A percentile compares a stretch with the other conserved stretches of the same genome.
Evolutionary conservation across 1,140 invertebrate genomes (phyloP).

Genomic region (Drosophila obscura): DNA sequence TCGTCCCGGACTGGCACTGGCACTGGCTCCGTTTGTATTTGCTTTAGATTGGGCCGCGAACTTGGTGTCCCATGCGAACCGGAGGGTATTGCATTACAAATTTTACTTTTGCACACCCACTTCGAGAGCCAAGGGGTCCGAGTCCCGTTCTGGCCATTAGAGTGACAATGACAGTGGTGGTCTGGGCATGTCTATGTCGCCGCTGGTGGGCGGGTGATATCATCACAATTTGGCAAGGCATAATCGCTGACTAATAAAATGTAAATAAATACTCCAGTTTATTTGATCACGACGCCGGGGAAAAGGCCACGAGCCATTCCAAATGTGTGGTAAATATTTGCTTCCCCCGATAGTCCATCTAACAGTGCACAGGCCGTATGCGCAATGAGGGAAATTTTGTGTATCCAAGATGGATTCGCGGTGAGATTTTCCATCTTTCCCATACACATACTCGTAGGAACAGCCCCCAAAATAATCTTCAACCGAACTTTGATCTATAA

Average conservation of each 20-base stretch:
- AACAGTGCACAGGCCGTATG: slow-evolving; percentile 20
- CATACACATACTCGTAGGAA: not conserved
- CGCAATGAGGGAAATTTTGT: slow-evolving; percentile 2
- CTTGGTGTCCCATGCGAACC: slow-evolving; percentile 64
- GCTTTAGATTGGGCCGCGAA: slow-evolving; percentile 42
- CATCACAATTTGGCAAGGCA: slow-evolving; percentile 75
- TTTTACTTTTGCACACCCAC: slow-evolving; percentile 69
- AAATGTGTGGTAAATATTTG: not conserved
- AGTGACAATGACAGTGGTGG: slow-evolving; percentile 48
- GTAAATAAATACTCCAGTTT: slow-evolving; percentile 68
- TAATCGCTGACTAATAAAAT: slow-evolving; percentile 75
- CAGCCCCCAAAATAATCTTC: slow-evolving; percentile 25
- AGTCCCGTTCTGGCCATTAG: not conserved
- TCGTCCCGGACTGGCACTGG: not conserved
- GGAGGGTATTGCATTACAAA: slow-evolving; percentile 78
- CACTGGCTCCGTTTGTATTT: slow-evolving; percentile 49
- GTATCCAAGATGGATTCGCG: slow-evolving; percentile 8
- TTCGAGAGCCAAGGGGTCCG: too few species aligned
- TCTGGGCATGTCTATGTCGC: slow-evolving; percentile 31
- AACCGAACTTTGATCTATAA: slow-evolving; percentile 64
- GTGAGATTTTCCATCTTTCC: not conserved
- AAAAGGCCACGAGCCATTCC: slow-evolving; percentile 4
- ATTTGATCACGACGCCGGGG: slow-evolving; percentile 41
- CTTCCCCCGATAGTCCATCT: too few species aligned
- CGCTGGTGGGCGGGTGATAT: slow-evolving; percentile 60